Base-by-base conservation (phyloP, 2,888 invertebrate species). In the Mycalesis mineus region DNA sequence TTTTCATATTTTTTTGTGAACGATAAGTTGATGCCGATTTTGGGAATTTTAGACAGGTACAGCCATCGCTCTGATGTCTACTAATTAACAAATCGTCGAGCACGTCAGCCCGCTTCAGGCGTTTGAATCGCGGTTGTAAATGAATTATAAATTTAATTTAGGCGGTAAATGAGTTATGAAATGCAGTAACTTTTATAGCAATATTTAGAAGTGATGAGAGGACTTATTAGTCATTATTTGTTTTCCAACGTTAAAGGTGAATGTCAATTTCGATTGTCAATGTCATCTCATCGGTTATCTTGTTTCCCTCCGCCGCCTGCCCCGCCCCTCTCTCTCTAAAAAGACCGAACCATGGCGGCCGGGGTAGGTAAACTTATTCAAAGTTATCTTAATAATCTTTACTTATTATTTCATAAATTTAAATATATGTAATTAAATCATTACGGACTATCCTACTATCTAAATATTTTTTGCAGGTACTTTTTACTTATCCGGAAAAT, bases 401-500 rank as follows among this genome's bases (percentile, higher is more conserved):
- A 57, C 45, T n/a, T 28, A 37, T 59, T 62, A 64, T 47, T 45
- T 53, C 65, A 67, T 57, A 33, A 44, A 33, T 22, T 33, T 13
- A 28, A 29, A 40, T 37, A 15, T 9, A 36, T 15, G 17, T 28
- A 29, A 6, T 42, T 41, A 6, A 36, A 40, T n/a, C n/a, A 14
- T 49, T n/a, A 39, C 33, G 33, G 9, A 15, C 39, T 58, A 45
- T 45, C 33, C 6, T 14, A 42, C 41, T 45, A 14, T 33, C 33
- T 33, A 22, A 17, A 77, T 82, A 84, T 88, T 91, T 85, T 80
- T 91, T 91, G 51, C 92, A 98, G 97, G 98, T 97, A 88, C 93
- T 99, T 80, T 99, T 98, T 92, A 98, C 98, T 84, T 98, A 98
- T 91, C 96, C 97, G 75, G 96, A 97, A 88, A 99, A 98, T 93